phyloP scores from a whole-genome alignment of 2,888 invertebrate species.

The Bombylius discolor region DNA sequence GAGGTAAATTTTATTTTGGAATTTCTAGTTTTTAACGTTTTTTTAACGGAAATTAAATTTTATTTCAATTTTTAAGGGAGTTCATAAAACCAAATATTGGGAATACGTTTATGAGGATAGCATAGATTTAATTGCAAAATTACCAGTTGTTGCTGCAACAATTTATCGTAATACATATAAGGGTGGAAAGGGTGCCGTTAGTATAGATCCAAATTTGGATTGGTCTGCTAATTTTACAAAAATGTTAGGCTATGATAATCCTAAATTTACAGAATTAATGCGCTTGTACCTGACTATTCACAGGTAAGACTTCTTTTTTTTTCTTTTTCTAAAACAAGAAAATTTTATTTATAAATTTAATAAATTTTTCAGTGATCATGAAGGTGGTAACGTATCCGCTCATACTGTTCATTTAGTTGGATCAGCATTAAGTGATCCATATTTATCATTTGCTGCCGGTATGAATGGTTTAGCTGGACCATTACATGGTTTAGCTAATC shows the following conservation, averaged over 20 bases:
- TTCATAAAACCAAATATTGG: slow-evolving; percentile 68
- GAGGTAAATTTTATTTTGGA: slow-evolving; percentile 18
- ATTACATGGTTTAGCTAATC: slow-evolving; percentile 79
- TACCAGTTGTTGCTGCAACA: slow-evolving; percentile 73
- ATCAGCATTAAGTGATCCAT: slow-evolving; percentile 76
- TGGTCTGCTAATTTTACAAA: slow-evolving; percentile 74
- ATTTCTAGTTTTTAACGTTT: neutral
- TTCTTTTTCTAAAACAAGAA: no score
- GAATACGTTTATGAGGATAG: slow-evolving; percentile 67
- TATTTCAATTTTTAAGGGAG: slow-evolving; percentile 38
- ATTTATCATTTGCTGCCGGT: slow-evolving; percentile 71
- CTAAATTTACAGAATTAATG: slow-evolving; percentile 66
- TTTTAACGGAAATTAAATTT: neutral
- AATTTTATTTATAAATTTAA: neutral
- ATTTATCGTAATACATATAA: slow-evolving; percentile 70
- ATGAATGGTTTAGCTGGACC: slow-evolving; percentile 82
- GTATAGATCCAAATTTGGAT: slow-evolving; percentile 64
- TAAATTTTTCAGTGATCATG: slow-evolving; percentile 48
- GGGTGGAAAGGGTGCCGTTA: slow-evolving; percentile 53
- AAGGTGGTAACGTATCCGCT: slow-evolving; percentile 86
- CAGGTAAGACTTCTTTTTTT: slow-evolving; percentile 26
- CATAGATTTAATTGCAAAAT: slow-evolving; percentile 77
- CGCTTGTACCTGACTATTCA: slow-evolving; percentile 76
- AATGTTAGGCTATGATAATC: slow-evolving; percentile 68
- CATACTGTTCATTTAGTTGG: slow-evolving; percentile 78